Evolutionary conservation across 2,888 invertebrate species (phyloP).

Genomic region (Cyclophora albipunctata): DNA sequence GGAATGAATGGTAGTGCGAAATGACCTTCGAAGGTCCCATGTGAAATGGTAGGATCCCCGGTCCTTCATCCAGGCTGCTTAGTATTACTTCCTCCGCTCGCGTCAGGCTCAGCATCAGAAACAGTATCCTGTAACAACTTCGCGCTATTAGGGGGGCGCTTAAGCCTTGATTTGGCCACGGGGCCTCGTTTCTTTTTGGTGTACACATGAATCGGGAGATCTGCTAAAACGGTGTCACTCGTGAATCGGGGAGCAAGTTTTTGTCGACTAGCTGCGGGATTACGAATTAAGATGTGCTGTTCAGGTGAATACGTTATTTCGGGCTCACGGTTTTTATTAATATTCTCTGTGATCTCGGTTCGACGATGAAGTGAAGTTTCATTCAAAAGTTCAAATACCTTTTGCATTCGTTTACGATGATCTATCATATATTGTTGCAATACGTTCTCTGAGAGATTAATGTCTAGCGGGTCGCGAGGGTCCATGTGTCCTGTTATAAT

Average conservation of each 20-base stretch:
- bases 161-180: constrained; percentile 16
- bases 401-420: constrained; percentile 10
- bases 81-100: constrained; percentile 8
- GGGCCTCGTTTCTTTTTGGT: constrained; percentile 18
- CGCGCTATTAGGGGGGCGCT: constrained; percentile 14
- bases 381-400: constrained; percentile 9
- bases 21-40: background rate
- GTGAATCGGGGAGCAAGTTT: constrained; percentile 22
- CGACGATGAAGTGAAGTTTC: constrained; percentile 3
- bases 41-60: constrained; percentile 17
- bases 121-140: constrained; percentile 21
- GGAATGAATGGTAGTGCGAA: background rate
- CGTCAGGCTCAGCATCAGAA: background rate
- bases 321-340: constrained; percentile 14
- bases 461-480: constrained; percentile 14
- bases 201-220: constrained; percentile 24
- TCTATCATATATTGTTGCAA: constrained; percentile 14
- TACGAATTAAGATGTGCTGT: constrained; percentile 15
- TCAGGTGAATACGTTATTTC: constrained; percentile 13
- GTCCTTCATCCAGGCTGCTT: constrained; percentile 10
- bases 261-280: constrained; percentile 17
- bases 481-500: constrained; percentile 22
- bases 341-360: constrained; percentile 8
- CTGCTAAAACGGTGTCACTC: constrained; percentile 17
- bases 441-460: constrained; percentile 11